Conservation (phyloP, 2,888 invertebrate species). For the Allolobophora icterica region DNA sequence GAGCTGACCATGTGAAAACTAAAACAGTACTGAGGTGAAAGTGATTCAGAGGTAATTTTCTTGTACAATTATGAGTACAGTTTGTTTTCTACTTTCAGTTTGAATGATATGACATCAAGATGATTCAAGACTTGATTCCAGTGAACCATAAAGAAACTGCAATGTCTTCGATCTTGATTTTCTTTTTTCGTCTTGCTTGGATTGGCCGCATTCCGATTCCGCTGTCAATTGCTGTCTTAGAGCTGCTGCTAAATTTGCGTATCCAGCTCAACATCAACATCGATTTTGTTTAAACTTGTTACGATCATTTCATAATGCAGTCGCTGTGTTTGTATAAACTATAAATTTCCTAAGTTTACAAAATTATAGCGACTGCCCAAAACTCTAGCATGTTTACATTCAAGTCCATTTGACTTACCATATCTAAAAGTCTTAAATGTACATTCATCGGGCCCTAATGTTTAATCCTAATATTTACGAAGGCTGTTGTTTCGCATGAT, state of each 20-base stretch:
- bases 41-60: not conserved
- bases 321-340: not conserved
- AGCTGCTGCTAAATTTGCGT: constrained; percentile 35
- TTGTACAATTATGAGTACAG: not conserved
- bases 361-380: not conserved
- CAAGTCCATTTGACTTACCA: not conserved
- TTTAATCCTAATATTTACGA: not conserved
- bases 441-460: not conserved
- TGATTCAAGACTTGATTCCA: not conserved
- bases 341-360: not conserved
- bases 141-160: not conserved
- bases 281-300: constrained; percentile 24
- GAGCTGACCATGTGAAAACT: no score
- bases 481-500: not conserved
- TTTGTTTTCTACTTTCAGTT: not conserved
- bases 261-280: constrained; percentile 34
- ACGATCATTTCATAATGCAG: not conserved
- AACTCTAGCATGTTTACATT: not conserved
- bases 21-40: no score
- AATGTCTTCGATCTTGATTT: constrained; percentile 20
- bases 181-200: constrained; percentile 43
- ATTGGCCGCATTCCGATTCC: constrained; percentile 38
- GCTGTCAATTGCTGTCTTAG: constrained; percentile 28
- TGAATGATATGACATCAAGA: not conserved
- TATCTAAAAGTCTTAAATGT: not conserved